Evolutionary conservation across 2,113 vertebrate species (phyloP), one percentile per base, ranked within the genome.

Genomic region (Zosterops borbonicus): DNA sequence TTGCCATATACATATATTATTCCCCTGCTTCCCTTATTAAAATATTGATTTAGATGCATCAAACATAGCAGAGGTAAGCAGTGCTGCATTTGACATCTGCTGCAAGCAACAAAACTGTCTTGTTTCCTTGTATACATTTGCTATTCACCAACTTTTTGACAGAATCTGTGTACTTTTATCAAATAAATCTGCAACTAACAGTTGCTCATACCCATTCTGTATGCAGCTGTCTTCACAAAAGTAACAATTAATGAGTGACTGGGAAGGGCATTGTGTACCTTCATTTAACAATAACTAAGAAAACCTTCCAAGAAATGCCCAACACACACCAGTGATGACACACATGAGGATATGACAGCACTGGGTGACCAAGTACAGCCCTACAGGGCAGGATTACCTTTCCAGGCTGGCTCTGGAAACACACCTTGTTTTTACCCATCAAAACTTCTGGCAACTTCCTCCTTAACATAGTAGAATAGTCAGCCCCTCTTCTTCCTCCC

Each of bases 1-100:
- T 82, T 39, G 58, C 31, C 67, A 39, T 23, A 64, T 2, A 12
- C 0, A 2, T 8, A 39, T 1, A 11, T 21, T 41, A 67, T 4
- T 64, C 3, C 24, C 25, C 21, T 39, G 71, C 79, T 41, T 9
- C 14, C 22, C 15, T 31, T 63, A 35, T 19, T 44, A 59, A 9
- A 84, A 63, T 47, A 63, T 8, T 25, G 25, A 28, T 56, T 55
- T 35, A 64, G 41, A 39, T 14, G 15, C 11, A 42, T 16, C 28
- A 52, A 28, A 8, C 42, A 44, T 0, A 58, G 24, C 3, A 22
- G 44, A 11, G 6, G 22, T 21, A 64, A 70, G 11, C 8, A 49
- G 14, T 16, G 39, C 41, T 60, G 60, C 21, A 71, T 74, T 68
- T 89, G 42, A 56, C 35, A 37, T 42, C 28, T 11, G 35, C 14